These are phyloP conservation scores for Ciona savignyi DNA, from an alignment of 23 tunicate species.

Conservation along the genomic window DNA sequence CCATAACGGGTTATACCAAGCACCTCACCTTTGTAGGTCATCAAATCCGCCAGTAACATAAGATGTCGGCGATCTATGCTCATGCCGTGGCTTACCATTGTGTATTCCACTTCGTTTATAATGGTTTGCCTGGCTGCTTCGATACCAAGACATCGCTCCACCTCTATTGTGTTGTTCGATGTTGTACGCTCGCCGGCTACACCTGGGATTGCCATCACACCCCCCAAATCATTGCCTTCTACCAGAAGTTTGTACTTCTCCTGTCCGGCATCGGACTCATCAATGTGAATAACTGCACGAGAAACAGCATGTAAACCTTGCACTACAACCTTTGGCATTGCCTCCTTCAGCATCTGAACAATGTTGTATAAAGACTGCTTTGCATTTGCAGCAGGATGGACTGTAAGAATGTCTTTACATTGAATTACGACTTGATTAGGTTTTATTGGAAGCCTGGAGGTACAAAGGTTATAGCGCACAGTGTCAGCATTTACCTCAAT, in stretches of 20 bases:
- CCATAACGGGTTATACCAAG: conserved; percentile 86
- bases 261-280: conserved; percentile 28
- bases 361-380: conserved; percentile 57
- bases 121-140: conserved; percentile 92
- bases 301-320: conserved; percentile 76
- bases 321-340: conserved; percentile 60
- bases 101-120: conserved; percentile 76
- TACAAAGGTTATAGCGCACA: conserved; percentile 59
- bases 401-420: conserved; percentile 57
- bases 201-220: conserved; percentile 89
- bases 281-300: conserved; percentile 80
- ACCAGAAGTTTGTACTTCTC: conserved; percentile 70
- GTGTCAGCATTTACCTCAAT: conserved; percentile 77
- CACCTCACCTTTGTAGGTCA: conserved; percentile 96
- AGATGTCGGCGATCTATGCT: conserved; percentile 87
- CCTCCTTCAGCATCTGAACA: conserved; percentile 56
- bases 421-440: conserved; percentile 59
- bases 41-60: conserved; percentile 86
- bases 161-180: conserved; percentile 84
- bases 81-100: conserved; percentile 94
- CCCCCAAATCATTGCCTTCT: conserved; percentile 79
- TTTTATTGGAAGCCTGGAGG: conserved; percentile 62
- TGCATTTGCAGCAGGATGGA: conserved; percentile 51
- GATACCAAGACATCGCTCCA: conserved; percentile 77
- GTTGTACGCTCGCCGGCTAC: conserved; percentile 66